These are phyloP conservation scores for Thunnus thynnus DNA, from an alignment of 2,113 vertebrate genomes.

Conservation along the genomic window DNA sequence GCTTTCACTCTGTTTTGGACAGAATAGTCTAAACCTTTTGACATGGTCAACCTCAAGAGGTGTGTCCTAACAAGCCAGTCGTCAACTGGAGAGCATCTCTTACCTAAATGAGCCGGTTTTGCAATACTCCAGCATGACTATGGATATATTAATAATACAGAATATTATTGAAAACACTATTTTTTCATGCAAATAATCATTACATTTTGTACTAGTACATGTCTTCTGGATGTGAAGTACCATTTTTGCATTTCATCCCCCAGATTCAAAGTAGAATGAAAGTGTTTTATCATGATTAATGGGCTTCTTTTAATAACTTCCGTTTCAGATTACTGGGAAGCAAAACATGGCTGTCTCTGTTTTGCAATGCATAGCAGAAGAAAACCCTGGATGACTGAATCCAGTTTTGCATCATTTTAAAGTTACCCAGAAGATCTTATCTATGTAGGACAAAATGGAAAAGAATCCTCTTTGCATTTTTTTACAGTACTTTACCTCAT, in stretches of 20 bases:
- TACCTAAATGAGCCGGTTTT: neutral
- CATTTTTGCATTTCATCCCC: neutral
- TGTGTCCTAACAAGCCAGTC: neutral
- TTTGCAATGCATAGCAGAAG: conserved; percentile 33
- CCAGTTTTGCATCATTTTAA: neutral
- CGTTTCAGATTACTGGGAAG: conserved; percentile 9
- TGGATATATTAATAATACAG: neutral
- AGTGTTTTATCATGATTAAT: neutral
- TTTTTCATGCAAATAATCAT: no score
- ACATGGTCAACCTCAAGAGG: conserved; percentile 3
- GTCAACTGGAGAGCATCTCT: neutral
- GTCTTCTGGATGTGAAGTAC: neutral
- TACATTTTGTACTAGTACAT: no score
- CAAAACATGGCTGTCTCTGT: conserved; percentile 7
- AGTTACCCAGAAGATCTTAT: neutral
- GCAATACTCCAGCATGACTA: neutral
- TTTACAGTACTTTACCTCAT: neutral
- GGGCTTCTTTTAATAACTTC: neutral
- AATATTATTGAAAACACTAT: neutral
- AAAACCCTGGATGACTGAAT: conserved; percentile 16
- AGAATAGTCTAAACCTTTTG: neutral
- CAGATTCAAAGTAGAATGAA: neutral
- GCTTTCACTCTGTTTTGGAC: neutral
- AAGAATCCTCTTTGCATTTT: conserved; percentile 18
- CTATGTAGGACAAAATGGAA: conserved; percentile 6